Conservation (phyloP, 2,113 vertebrate genomes). For the Pitta sordida region DNA sequence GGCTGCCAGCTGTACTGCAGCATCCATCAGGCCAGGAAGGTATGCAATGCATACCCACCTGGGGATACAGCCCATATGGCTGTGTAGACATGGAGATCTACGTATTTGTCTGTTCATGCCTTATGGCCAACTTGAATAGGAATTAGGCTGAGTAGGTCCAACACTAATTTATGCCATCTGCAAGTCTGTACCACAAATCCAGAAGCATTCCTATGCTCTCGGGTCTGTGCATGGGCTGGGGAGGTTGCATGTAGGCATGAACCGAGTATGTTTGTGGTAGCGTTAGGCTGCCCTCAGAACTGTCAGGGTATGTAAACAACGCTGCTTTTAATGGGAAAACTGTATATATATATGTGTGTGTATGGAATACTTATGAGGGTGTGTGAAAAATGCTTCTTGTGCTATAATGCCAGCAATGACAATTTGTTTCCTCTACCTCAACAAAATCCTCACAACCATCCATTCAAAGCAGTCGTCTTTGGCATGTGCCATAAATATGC, state of each 20-base stretch:
- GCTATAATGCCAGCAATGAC: not conserved
- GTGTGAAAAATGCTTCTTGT: constrained; percentile 18
- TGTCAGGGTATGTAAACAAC: not conserved
- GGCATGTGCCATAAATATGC: constrained; percentile 26
- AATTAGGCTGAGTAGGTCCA: not conserved
- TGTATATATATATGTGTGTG: not conserved
- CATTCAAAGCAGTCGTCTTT: constrained; percentile 11
- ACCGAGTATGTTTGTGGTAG: not conserved
- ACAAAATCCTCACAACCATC: constrained; percentile 4
- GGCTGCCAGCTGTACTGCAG: not conserved
- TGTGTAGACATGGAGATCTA: not conserved
- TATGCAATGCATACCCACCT: not conserved
- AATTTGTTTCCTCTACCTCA: constrained; percentile 36
- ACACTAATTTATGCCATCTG: not conserved
- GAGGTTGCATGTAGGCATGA: not conserved
- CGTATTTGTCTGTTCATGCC: not conserved
- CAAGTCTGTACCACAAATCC: not conserved
- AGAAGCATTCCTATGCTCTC: not conserved
- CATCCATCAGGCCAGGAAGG: not conserved
- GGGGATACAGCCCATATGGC: not conserved
- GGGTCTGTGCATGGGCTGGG: not conserved
- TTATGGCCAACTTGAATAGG: not conserved
- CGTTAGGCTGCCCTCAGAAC: not conserved
- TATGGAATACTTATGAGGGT: not conserved
- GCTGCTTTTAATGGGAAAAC: not conserved